Evolutionary conservation across 2,113 vertebrate species (phyloP), one percentile per base, ranked within the genome.

Genomic region (Lota lota): DNA sequence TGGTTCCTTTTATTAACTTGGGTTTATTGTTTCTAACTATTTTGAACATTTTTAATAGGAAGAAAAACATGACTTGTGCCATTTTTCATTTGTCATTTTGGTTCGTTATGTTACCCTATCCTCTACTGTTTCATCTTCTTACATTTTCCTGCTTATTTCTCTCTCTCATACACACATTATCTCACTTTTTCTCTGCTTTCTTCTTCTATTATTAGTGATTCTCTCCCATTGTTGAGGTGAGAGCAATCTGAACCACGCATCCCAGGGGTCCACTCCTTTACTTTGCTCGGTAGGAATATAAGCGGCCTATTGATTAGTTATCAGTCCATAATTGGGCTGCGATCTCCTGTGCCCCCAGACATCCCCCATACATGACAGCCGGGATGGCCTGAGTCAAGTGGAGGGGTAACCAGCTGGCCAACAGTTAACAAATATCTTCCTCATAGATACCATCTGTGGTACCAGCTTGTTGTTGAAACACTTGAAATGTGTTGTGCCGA

Each of bases 281-380:
- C 95, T 96, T 98, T 94, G 95, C 97, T 94, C 96, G 97, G 93
- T 93, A 95, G 94, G 93, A 98, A 97, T 99, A 97, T 99, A 98
- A 96, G 94, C 95, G 94, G 93, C 90, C 91, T 97, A 99, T 99
- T 97, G 97, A 99, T 99, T 99, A 99, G 95, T 96, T 98, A 98
- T 98, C 97, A 98, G 94, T 67, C 91, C 86, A 93, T 99, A 98
- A 98, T 98, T 97, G 96, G 96, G 94, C 96, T 95, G 94, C 93
- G 89, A 96, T 98, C 95, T 95, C 92, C 91, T 93, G 93, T 93
- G 91, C 93, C 92, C 94, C 92, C 84, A 86, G 79, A 88, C 87
- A 90, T 86, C 83, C 82, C 67, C 83, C 75, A 96, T 96, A 94
- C 97, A 97, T 97, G 97, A 98, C 93, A 96, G 94, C 93, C 93